Evolutionary conservation across 2,797 vertebrate genomes (phyloP).

Genomic region (Erithacus rubecula): DNA sequence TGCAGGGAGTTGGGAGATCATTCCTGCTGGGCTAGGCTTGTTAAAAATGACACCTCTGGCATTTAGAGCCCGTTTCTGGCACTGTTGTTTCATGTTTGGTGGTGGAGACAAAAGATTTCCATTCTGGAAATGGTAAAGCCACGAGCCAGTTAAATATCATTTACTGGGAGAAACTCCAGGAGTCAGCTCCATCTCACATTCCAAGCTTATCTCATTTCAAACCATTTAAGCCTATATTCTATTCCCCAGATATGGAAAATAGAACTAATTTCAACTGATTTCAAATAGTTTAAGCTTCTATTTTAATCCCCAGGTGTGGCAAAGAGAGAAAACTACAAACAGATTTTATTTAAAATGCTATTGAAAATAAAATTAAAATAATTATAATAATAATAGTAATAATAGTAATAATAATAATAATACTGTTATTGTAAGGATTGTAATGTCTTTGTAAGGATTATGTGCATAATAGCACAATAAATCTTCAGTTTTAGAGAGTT

Average conservation of each 20-base stretch:
- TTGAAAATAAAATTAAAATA: background rate
- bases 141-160: background rate
- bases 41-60: background rate
- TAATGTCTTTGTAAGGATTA: background rate
- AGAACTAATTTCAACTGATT: background rate
- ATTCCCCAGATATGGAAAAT: background rate
- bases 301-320: background rate
- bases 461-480: background rate
- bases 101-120: background rate
- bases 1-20: background rate
- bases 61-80: background rate
- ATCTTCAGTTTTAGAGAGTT: background rate
- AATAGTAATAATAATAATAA: background rate
- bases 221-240: background rate
- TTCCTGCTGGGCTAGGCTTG: background rate
- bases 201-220: background rate
- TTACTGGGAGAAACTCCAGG: background rate
- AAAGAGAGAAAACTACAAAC: background rate
- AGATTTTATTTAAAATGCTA: background rate
- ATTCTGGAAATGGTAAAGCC: background rate
- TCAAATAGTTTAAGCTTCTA: background rate
- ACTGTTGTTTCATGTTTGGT: background rate
- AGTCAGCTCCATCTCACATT: background rate
- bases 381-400: background rate
- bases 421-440: background rate